Evolutionary conservation across 2,113 vertebrate species (phyloP).

Genomic region (Perccottus glenii): DNA sequence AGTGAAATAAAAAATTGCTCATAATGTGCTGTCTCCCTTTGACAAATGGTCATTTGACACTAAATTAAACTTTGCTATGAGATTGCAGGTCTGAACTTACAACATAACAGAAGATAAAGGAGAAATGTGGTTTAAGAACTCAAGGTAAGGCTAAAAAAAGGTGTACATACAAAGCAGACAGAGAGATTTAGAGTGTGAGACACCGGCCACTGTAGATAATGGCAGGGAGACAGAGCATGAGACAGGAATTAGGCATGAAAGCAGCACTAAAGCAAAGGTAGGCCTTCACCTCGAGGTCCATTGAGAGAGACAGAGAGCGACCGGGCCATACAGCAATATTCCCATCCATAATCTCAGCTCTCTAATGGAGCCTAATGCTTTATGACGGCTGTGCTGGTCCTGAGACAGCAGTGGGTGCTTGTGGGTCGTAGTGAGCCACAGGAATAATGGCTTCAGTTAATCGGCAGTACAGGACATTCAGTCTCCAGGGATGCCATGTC

Average conservation of each 20-base stretch:
- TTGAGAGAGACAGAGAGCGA: slow-evolving; percentile 29
- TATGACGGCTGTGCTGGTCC: slow-evolving; percentile 47
- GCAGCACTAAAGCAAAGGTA: slow-evolving; percentile 24
- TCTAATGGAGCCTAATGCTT: slow-evolving; percentile 53
- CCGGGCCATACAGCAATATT: slow-evolving; percentile 33
- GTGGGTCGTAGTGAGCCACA: slow-evolving; percentile 45
- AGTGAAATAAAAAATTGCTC: slow-evolving; percentile 28
- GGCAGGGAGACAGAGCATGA: slow-evolving; percentile 13
- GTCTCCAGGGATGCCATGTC: slow-evolving; percentile 52
- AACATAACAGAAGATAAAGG: neutral
- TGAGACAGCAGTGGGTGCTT: slow-evolving; percentile 34
- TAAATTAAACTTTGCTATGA: slow-evolving; percentile 19
- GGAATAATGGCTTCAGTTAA: slow-evolving; percentile 62
- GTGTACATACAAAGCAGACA: slow-evolving; percentile 11
- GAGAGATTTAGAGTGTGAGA: slow-evolving; percentile 10
- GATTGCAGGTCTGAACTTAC: slow-evolving; percentile 1
- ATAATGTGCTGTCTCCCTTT: slow-evolving; percentile 19
- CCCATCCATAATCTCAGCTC: slow-evolving; percentile 60
- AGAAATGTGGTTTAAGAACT: slow-evolving; percentile 10
- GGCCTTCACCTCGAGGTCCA: slow-evolving; percentile 45
- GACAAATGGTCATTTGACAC: slow-evolving; percentile 25
- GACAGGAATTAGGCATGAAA: slow-evolving; percentile 45
- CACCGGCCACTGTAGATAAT: slow-evolving; percentile 16
- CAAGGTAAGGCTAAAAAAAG: slow-evolving; percentile 15
- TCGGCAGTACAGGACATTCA: slow-evolving; percentile 53